Base-by-base conservation (phyloP, 2,113 vertebrate genomes). In the Phyllopteryx taeniolatus region DNA sequence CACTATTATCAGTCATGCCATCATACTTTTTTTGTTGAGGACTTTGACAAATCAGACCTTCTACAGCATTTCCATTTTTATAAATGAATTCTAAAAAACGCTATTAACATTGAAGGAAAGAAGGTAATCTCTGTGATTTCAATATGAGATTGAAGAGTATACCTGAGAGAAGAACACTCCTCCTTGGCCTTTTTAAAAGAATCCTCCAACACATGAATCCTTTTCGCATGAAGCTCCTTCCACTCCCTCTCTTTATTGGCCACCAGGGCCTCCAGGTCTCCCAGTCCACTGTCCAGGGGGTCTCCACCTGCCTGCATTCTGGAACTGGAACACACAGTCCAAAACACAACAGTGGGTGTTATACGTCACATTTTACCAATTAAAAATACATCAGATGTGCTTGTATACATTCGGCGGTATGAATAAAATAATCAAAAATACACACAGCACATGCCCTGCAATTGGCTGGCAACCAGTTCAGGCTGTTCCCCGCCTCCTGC, bases 221-320 rank as follows among this genome's bases (percentile, higher is more conserved):
- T 83, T 0, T 68, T 82, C 19, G 85, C 72, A 83, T 85, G 93
- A 31, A 93, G 88, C 2, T 89, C 89, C 47, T 92, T 89, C 89
- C 91, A 93, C 79, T 94, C 94, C 67, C 86, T 88, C 72, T 94
- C 92, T 84, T 94, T 95, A 73, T 44, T 83, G 22, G 75, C 79
- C 79, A 94, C 83, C 59, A 93, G 84, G 51, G 85, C 31, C 6
- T 88, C 80, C n/a, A 93, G 77, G 54, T 89, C 85, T n/a, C 22
- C 77, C 71, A 88, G 81, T 0, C 77, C 74, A 46, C 44, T 53
- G 47, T 67, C 13, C 14, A 1, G 59, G 59, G 31, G 17, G 59
- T 35, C 61, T 20, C 0, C 5, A 0, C 22, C n/a, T 35, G 71
- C 74, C 57, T 85, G 75, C 88, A 91, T 89, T 65, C 19, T 46